Base-by-base conservation (phyloP, 2,113 vertebrate species). In the Gambusia holbrooki region DNA sequence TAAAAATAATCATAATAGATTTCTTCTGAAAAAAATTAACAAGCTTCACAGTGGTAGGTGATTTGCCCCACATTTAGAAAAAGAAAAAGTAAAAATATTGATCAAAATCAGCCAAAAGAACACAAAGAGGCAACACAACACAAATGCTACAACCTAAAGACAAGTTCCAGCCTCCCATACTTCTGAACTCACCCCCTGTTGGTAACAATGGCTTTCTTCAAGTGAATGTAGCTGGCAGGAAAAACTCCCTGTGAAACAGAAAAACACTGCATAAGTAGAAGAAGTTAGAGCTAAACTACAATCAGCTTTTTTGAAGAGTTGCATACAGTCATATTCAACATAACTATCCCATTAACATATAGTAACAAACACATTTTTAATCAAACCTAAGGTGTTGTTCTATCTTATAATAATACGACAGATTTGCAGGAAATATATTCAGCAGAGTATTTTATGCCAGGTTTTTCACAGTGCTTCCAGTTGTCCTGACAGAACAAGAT, bases 171-270 rank as follows among this genome's bases (percentile, higher is more conserved):
- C 30, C 5, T n/a, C 0, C 7, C 27, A 11, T 37, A 68, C 54
- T 25, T 48, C 32, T 33, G 0, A 65, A 88, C 93, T 88, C 35
- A 95, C 94, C 94, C 94, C 83, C 92, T 75, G 84, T 93, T 95
- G 76, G 91, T 74, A 74, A 94, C 90, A 9, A 91, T 73, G 13
- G 93, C 92, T 82, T 94, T 94, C 91, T 93, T 94, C 88, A 95
- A 22, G 82, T 94, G 90, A 17, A 94, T 6, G 70, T 91, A 94
- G 79, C 76, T 85, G 32, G 79, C 90, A 0, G 94, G 94, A 69
- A 94, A 95, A 79, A 95, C 87, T 70, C 94, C 94, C 94, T 95
- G 79, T 0, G 82, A 66, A 84, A 81, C 40, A 74, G 30, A 82
- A 14, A 82, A 13, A 76, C 3, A 27, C 25, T 45, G 27, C 0